These are phyloP conservation scores for Brachionus plicatilis DNA, from an alignment of 1,140 invertebrate species.

Conservation along the genomic window DNA sequence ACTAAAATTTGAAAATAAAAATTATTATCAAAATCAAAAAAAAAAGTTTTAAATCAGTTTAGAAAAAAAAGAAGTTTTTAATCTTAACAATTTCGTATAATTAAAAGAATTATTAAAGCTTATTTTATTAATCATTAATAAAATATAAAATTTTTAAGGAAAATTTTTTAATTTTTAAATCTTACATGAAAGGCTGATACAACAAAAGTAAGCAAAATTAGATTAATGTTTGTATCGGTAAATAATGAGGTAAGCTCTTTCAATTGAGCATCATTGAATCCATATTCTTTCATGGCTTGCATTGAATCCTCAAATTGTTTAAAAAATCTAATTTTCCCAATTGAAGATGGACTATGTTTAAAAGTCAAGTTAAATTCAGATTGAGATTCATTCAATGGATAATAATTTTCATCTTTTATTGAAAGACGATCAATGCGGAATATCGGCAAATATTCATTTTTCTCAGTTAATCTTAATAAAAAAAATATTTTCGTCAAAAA, in stretches of 20 bases:
- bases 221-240: constrained; percentile 85
- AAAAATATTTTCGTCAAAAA: neutral
- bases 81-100: too few species aligned
- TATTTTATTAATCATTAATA: neutral
- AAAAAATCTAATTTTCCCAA: constrained; percentile 63
- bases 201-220: constrained; percentile 83
- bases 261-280: constrained; percentile 82
- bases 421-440: constrained; percentile 42
- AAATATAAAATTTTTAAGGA: neutral
- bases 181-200: constrained; percentile 88
- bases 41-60: too few species aligned
- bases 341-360: constrained; percentile 56
- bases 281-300: constrained; percentile 60
- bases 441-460: constrained; percentile 41
- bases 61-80: too few species aligned
- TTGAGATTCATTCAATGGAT: constrained; percentile 46
- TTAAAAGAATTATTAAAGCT: neutral
- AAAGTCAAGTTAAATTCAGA: constrained; percentile 52
- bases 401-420: constrained; percentile 19
- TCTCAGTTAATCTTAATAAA: constrained; percentile 18
- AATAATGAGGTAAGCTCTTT: constrained; percentile 95
- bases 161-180: constrained; percentile 42
- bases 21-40: too few species aligned
- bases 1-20: constrained; percentile 61
- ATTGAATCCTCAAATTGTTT: constrained; percentile 74